Percentiles rank a stretch among this genome's conserved stretches.
These are phyloP conservation scores for Drosophila longiperda DNA, from an alignment of 2,888 invertebrate species.

Conservation along the genomic window DNA sequence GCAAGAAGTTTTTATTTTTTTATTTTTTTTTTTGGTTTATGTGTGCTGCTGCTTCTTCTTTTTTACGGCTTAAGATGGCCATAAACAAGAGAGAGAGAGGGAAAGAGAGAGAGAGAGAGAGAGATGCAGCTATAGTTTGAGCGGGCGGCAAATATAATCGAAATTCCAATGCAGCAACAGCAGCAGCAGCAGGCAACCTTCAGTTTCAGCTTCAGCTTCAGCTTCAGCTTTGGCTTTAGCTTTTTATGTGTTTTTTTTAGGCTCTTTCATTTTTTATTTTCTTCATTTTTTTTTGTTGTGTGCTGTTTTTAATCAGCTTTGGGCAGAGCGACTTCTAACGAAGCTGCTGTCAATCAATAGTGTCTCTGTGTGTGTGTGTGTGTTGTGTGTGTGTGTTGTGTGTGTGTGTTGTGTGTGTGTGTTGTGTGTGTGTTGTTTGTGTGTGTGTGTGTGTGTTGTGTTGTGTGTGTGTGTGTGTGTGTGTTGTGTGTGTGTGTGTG, in stretches of 20 bases:
- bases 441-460: constrained; percentile 28
- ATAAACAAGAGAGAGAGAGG: constrained; percentile 7
- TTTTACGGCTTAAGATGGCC: constrained; percentile 69
- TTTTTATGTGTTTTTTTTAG: constrained; percentile 9
- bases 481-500: constrained; percentile 24
- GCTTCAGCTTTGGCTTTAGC: constrained; percentile 28
- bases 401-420: constrained; percentile 36
- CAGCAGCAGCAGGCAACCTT: constrained; percentile 43
- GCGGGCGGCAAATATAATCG: constrained; percentile 65
- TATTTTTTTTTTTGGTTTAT: constrained; percentile 7
- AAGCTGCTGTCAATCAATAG: constrained; percentile 53
- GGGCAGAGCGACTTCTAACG: constrained; percentile 61
- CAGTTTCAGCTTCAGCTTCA: constrained; percentile 32
- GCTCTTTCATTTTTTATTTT: not conserved
- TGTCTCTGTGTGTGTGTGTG: constrained; percentile 19
- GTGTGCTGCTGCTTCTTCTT: constrained; percentile 14
- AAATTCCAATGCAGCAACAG: constrained; percentile 68
- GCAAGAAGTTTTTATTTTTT: constrained; percentile 47
- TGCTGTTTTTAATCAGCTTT: constrained; percentile 70
- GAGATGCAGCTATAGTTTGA: not conserved
- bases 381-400: constrained; percentile 27
- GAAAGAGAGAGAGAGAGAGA: constrained; percentile 4
- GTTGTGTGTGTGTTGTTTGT: too few relatives aligned
- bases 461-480: constrained; percentile 26
- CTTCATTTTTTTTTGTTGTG: constrained; percentile 14